A percentile compares a stretch with the other conserved stretches of the same genome.
Conservation (phyloP, 1,140 invertebrate genomes). For the Lasioglossum albipes region DNA sequence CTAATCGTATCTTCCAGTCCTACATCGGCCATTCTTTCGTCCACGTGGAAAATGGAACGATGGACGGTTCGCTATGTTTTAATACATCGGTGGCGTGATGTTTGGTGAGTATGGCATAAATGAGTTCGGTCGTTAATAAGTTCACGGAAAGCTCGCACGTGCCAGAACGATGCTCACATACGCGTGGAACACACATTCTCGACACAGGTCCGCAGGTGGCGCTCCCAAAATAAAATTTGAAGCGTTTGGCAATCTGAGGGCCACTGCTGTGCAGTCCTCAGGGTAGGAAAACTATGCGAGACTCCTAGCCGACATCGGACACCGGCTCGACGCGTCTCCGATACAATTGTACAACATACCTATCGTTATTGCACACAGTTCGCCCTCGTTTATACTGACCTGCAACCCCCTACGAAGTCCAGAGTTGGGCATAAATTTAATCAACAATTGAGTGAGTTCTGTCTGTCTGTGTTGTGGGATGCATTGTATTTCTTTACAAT, state of each 20-base stretch:
- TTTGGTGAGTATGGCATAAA: not conserved
- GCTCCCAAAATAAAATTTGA: slow-evolving; percentile 76
- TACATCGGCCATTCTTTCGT: too few species aligned
- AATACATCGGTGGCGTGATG: too few species aligned
- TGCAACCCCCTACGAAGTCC: too few species aligned
- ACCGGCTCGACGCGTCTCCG: slow-evolving; percentile 36
- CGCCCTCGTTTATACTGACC: too few species aligned
- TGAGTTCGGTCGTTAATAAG: slow-evolving; percentile 1
- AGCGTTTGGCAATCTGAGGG: slow-evolving; percentile 71
- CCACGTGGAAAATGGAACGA: too few species aligned
- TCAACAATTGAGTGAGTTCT: too few species aligned
- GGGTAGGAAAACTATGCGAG: slow-evolving; percentile 54
- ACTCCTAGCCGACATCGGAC: slow-evolving; percentile 54
- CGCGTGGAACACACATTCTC: slow-evolving; percentile 55
- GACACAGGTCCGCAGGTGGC: slow-evolving; percentile 74
- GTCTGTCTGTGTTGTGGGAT: too few species aligned
- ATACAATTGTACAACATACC: slow-evolving; percentile 20
- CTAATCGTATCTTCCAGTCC: too few species aligned
- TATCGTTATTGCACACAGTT: slow-evolving; percentile 2
- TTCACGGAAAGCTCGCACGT: slow-evolving; percentile 35
- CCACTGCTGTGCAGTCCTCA: slow-evolving; percentile 34
- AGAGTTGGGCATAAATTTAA: too few species aligned
- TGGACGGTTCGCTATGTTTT: too few species aligned
- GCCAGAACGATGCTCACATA: slow-evolving; percentile 47
- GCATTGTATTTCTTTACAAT: too few species aligned